Percentiles rank a stretch among this genome's conserved stretches.
Conservation (phyloP, 2,888 invertebrate genomes). For the Orchestes rusci region DNA sequence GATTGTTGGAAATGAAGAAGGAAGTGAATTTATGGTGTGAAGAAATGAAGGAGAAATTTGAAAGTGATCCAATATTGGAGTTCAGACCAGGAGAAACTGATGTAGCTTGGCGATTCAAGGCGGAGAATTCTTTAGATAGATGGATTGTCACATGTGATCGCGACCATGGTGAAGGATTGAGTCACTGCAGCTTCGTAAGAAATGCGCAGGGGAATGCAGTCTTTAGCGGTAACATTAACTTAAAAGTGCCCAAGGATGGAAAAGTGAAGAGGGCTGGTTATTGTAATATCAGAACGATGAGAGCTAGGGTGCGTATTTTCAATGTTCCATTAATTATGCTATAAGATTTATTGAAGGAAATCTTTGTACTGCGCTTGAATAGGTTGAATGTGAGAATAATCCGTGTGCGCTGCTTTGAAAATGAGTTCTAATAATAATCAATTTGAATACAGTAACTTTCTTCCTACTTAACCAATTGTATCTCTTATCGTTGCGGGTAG, state of each 20-base stretch:
- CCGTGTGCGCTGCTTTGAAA: no score
- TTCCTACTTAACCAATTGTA: no score
- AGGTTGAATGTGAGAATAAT: no score
- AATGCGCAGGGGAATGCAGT: constrained; percentile 62
- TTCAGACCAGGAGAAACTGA: constrained; percentile 62
- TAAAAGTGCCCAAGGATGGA: constrained; percentile 75
- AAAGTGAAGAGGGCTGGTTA: constrained; percentile 70
- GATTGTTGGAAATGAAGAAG: constrained; percentile 56
- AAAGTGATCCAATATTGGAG: constrained; percentile 48
- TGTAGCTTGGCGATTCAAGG: constrained; percentile 63
- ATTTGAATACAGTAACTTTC: no score
- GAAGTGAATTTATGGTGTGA: constrained; percentile 60
- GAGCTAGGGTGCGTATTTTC: constrained; percentile 61
- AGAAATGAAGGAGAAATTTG: constrained; percentile 56
- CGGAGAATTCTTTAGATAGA: constrained; percentile 53
- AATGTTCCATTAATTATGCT: constrained; percentile 34
- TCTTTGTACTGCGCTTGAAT: no score
- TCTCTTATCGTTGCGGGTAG: no score
- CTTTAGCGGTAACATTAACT: constrained; percentile 65
- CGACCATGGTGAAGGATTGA: constrained; percentile 76
- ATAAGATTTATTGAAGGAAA: no score
- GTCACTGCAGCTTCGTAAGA: constrained; percentile 57
- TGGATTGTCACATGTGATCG: constrained; percentile 73
- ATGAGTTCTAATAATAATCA: no score
- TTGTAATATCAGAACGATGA: constrained; percentile 66